These are phyloP conservation scores for Platorchestia sp. DNA, from an alignment of 1,140 invertebrate genomes.

Conservation along the genomic window DNA sequence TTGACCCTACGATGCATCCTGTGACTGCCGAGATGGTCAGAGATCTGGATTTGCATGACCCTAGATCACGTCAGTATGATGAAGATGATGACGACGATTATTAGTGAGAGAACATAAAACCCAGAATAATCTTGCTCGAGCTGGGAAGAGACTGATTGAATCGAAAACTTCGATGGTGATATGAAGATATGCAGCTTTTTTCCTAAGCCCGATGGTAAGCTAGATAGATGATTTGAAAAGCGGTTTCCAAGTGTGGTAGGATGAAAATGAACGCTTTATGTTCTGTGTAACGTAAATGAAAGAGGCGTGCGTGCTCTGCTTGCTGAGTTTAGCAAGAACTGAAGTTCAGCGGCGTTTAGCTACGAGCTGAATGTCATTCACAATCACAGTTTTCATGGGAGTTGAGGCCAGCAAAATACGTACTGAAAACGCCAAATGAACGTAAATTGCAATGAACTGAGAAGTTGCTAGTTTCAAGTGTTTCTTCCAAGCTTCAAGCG, in stretches of 20 bases:
- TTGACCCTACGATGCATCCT: not conserved
- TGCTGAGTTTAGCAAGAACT: not conserved
- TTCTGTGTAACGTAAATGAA: not conserved
- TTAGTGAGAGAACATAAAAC: not conserved
- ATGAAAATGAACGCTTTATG: not conserved
- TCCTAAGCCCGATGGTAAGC: not conserved
- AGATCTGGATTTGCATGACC: slow-evolving; percentile 43
- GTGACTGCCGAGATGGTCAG: slow-evolving; percentile 39
- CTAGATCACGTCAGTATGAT: not conserved
- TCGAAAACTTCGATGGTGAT: not conserved
- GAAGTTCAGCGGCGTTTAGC: not conserved
- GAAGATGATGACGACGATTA: not conserved
- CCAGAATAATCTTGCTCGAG: not conserved
- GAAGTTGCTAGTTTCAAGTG: no score
- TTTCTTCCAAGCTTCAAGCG: no score
- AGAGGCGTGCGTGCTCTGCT: not conserved
- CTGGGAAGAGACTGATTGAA: not conserved
- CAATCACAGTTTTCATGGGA: no score
- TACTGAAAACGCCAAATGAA: no score
- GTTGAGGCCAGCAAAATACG: no score
- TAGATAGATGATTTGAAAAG: not conserved
- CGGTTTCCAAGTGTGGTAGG: not conserved
- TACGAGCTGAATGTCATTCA: not conserved
- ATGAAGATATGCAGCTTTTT: not conserved
- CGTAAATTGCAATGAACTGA: no score